Conservation (phyloP, 2,888 invertebrate species). For the Conistra vaccinii region DNA sequence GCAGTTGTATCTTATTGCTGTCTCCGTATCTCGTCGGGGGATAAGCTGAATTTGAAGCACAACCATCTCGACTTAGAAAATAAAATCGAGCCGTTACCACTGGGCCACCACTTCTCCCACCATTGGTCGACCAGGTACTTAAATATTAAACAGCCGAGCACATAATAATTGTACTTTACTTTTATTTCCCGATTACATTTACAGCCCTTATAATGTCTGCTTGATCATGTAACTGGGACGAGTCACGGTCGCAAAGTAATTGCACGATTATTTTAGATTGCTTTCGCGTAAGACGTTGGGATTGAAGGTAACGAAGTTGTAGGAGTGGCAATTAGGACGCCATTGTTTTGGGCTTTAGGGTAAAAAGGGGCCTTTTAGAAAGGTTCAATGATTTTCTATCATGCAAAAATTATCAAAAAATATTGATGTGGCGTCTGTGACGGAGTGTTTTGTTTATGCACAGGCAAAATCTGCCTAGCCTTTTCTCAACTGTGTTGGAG, state of each 20-base stretch:
- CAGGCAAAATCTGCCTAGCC: neutral
- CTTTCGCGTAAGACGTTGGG: conserved; percentile 33
- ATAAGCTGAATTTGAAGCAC: no score
- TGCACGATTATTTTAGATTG: conserved; percentile 57
- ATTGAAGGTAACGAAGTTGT: conserved; percentile 38
- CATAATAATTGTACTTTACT: neutral
- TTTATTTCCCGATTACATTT: neutral
- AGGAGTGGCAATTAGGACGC: conserved; percentile 44
- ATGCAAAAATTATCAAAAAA: neutral
- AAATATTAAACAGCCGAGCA: neutral
- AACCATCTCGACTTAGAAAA: no score
- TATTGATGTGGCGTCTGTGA: neutral
- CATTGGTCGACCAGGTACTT: no score
- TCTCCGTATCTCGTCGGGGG: neutral
- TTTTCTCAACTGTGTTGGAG: neutral
- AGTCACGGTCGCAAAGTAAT: conserved; percentile 47
- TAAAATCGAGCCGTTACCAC: no score
- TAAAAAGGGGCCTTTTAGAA: neutral
- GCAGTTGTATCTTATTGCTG: neutral
- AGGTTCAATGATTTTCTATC: conserved; percentile 5
- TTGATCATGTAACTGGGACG: conserved; percentile 20
- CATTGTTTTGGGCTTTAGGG: conserved; percentile 26
- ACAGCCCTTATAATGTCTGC: neutral
- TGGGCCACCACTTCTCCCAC: no score
- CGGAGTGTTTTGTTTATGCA: neutral